Evolutionary conservation across 2,888 invertebrate species (phyloP), one percentile per base, ranked within the genome.

Genomic region (Acrobasis suavella): DNA sequence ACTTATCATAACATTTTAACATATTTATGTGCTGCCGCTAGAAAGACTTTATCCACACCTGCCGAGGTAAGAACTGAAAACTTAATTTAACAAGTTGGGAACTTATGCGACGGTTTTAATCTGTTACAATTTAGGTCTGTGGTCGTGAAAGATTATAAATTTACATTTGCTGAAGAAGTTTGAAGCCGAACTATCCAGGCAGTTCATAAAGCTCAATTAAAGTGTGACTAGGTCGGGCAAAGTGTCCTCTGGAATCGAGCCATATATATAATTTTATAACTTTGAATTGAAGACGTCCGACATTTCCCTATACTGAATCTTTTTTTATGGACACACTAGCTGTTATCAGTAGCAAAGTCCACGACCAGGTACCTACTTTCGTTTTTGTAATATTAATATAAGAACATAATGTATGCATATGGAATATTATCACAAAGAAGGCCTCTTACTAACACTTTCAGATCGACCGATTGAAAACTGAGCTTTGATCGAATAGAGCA

Each of bases 51-150:
- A 39, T 17, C 55, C 38, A 39, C 55, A 39, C 55, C 55, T 55
- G 55, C 38, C 39, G 39, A 55, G 39, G 55, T 39, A 55, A 55
- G 39, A 55, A 55, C 55, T 38, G 15, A 15, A 15, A 55, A 55
- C 55, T 59, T 50, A 59, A 37, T 59, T 58, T 46, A 58, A 42
- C 42, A n/a, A 49, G 46, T 55, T 39, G 16, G 10, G 17, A n/a
- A 55, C 55, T 55, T 55, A 3, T 1, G 55, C 39, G 32, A 12
- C 55, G 39, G 16, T 16, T 55, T 55, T 55, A 55, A 55, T 55
- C 55, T 55, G 55, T 55, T 16, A 39, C 15, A 55, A 55, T 55
- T 55, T 55, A 15, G 55, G 55, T 55, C 5, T 39, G 55, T 55
- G 16, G 10, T 32, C 15, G 39, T 39, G 55, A 55, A 15, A 39